phyloP scores from a whole-genome alignment of 2,888 invertebrate species.

The Chaetoderma sp. region DNA sequence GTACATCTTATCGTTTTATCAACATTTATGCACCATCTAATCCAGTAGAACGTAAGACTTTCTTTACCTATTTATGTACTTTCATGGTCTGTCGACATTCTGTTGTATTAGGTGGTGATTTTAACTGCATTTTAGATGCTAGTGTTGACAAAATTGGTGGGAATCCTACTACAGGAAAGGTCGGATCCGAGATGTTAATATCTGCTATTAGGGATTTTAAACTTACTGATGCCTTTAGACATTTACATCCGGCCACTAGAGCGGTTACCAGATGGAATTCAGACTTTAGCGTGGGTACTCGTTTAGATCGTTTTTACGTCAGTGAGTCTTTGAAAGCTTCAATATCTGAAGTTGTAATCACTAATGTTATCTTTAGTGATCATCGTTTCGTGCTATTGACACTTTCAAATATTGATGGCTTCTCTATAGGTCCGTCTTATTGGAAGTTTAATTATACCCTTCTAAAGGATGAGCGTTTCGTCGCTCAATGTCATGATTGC shows the following conservation, averaged over 20 bases:
- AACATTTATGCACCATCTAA: constrained; percentile 5
- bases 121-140: constrained; percentile 4
- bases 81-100: neutral
- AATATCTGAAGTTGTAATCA: no score
- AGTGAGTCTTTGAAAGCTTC: no score
- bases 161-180: neutral
- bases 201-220: neutral
- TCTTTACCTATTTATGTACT: neutral
- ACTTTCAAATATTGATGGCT: neutral
- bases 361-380: no score
- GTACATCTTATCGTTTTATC: neutral
- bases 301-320: no score
- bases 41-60: neutral
- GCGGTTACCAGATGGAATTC: constrained; percentile 1
- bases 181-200: neutral
- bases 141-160: constrained; percentile 6
- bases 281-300: no score
- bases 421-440: neutral
- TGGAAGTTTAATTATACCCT: constrained; percentile 1
- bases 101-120: constrained; percentile 10
- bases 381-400: neutral
- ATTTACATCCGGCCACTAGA: neutral
- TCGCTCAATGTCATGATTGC: no score
- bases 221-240: constrained; percentile 3
- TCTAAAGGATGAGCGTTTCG: neutral